A percentile compares a stretch with the other conserved stretches of the same genome.
These are phyloP conservation scores for Syngnathus rostellatus DNA, from an alignment of 2,797 vertebrate species.

Conservation along the genomic window DNA sequence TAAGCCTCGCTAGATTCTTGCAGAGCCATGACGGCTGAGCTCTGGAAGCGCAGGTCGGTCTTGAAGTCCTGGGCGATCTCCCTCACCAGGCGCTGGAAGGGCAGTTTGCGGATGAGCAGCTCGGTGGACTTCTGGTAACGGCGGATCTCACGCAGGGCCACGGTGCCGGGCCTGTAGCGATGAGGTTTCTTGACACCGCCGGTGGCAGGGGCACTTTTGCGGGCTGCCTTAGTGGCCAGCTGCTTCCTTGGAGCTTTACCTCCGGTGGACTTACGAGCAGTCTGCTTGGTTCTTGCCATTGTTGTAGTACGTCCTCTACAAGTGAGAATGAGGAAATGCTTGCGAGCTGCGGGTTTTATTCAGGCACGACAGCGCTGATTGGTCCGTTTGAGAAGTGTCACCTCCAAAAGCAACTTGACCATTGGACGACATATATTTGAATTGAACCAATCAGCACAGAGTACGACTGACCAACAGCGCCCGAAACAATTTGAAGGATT, in stretches of 20 bases:
- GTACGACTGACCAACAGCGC: not conserved
- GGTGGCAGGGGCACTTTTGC: not conserved
- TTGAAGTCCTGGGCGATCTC: not conserved
- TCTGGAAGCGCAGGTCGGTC: not conserved
- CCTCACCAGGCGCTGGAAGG: not conserved
- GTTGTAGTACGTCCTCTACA: not conserved
- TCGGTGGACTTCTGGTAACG: not conserved
- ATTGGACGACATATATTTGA: not conserved
- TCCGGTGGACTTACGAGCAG: not conserved
- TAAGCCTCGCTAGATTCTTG: not conserved
- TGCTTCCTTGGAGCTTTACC: not conserved
- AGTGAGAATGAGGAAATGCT: rapidly evolving
- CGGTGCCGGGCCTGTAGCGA: not conserved
- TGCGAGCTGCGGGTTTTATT: not conserved
- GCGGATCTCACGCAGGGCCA: not conserved
- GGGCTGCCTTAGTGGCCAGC: not conserved
- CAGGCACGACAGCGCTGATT: not conserved
- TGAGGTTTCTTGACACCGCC: constrained; percentile 1
- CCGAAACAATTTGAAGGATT: not conserved
- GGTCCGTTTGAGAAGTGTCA: not conserved
- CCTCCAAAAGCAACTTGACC: not conserved
- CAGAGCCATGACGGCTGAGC: not conserved
- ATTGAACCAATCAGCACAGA: not conserved
- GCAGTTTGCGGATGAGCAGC: not conserved
- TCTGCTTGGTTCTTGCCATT: not conserved